phyloP scores from a whole-genome alignment of 2,797 vertebrate genomes.

The Micrastur ruficollis region DNA sequence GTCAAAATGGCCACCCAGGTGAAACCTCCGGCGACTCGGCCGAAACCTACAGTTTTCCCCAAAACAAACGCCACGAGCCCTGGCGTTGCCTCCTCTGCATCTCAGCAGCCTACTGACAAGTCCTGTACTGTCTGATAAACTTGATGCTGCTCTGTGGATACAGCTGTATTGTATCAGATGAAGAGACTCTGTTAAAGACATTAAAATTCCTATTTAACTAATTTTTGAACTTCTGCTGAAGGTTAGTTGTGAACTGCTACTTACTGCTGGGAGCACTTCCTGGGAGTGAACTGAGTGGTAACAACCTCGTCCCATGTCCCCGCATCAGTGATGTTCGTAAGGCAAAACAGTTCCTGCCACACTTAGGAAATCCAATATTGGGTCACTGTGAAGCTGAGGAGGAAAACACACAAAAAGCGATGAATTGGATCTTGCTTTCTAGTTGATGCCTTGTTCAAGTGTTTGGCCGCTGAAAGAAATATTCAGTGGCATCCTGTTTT shows the following conservation, averaged over 20 bases:
- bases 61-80: slow-evolving; percentile 83
- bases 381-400: slow-evolving; percentile 63
- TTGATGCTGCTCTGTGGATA: background rate
- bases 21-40: slow-evolving; percentile 88
- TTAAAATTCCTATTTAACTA: slow-evolving; percentile 55
- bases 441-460: background rate
- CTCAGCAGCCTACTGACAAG: slow-evolving; percentile 89
- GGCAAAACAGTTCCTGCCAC: background rate
- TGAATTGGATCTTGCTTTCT: background rate
- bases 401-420: background rate
- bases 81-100: slow-evolving; percentile 83
- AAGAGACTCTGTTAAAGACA: slow-evolving; percentile 8
- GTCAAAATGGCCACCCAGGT: slow-evolving; percentile 74
- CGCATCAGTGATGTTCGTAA: background rate
- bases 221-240: slow-evolving; percentile 43
- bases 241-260: slow-evolving; percentile 58
- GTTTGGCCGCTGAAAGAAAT: background rate
- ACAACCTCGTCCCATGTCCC: background rate
- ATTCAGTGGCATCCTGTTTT: slow-evolving; percentile 31
- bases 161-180: background rate
- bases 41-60: slow-evolving; percentile 92
- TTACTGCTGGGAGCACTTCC: slow-evolving; percentile 50
- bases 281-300: background rate
- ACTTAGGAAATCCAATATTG: background rate
- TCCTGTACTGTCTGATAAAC: slow-evolving; percentile 88